Evolutionary conservation across 2,797 vertebrate genomes (phyloP).

Genomic region (Ceryle rudis): DNA sequence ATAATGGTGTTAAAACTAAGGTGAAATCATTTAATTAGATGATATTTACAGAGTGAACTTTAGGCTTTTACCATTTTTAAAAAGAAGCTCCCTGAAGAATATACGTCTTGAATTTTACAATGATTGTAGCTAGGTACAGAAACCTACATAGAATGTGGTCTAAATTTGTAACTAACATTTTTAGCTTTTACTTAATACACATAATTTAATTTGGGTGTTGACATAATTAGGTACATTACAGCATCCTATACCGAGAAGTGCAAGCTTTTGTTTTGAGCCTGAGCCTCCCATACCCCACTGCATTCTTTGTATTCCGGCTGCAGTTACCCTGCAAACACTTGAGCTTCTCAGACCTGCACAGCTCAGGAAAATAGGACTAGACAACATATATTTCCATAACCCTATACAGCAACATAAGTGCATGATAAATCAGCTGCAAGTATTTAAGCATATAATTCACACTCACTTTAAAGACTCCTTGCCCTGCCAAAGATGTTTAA

Average conservation of each 20-base stretch:
- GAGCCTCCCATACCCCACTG: not conserved
- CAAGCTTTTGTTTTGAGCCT: constrained; percentile 17
- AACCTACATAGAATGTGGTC: not conserved
- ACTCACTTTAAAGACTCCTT: constrained; percentile 45
- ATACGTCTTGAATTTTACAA: constrained; percentile 26
- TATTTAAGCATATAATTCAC: constrained; percentile 64
- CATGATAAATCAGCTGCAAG: constrained; percentile 37
- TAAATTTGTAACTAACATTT: constrained; percentile 42
- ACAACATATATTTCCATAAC: not conserved
- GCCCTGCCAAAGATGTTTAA: constrained; percentile 35
- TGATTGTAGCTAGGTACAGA: constrained; percentile 16
- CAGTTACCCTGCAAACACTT: not conserved
- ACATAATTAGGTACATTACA: constrained; percentile 33
- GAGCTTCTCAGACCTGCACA: not conserved
- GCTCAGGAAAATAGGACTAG: not conserved
- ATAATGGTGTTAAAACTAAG: constrained; percentile 53
- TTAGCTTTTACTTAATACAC: constrained; percentile 54
- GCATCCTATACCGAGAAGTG: constrained; percentile 1
- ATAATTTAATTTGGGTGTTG: constrained; percentile 40
- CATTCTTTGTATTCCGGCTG: not conserved
- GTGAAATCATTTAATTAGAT: constrained; percentile 43
- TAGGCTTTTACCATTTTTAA: constrained; percentile 43
- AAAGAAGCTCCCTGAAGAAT: constrained; percentile 35
- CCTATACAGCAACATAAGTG: not conserved
- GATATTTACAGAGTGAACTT: constrained; percentile 47